Evolutionary conservation across 2,113 vertebrate species (phyloP).

Genomic region (Bubo scandiacus): DNA sequence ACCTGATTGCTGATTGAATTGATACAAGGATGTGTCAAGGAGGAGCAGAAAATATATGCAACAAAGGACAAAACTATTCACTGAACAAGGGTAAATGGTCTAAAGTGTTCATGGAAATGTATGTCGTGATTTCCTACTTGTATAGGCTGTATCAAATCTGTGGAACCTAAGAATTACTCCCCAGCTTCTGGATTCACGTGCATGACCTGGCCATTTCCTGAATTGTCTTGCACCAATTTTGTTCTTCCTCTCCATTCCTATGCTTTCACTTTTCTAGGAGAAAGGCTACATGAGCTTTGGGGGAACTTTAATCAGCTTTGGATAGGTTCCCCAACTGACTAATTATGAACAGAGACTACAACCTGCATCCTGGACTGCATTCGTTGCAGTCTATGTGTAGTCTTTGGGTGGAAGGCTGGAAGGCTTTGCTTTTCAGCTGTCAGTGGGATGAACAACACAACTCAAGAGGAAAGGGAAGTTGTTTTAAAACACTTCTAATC

Average conservation of each 20-base stretch:
- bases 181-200: background rate
- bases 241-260: background rate
- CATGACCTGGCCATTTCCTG: background rate
- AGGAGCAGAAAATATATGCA: background rate
- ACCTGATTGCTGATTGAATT: background rate
- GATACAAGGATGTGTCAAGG: background rate
- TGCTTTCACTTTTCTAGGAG: background rate
- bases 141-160: background rate
- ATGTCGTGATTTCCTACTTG: background rate
- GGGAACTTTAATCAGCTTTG: background rate
- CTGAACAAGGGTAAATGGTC: background rate
- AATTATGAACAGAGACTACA: background rate
- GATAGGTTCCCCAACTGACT: background rate
- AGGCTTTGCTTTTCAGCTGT: background rate
- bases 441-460: background rate
- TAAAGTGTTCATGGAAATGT: background rate
- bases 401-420: background rate
- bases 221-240: background rate
- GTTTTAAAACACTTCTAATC: background rate
- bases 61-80: background rate
- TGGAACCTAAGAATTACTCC: background rate
- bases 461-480: background rate
- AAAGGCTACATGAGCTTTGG: background rate
- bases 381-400: background rate
- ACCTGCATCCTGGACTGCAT: fast-evolving